A percentile compares a stretch with the other conserved stretches of the same genome.
These are phyloP conservation scores for Cheilosia soror DNA, from an alignment of 2,888 invertebrate genomes.

Conservation along the genomic window DNA sequence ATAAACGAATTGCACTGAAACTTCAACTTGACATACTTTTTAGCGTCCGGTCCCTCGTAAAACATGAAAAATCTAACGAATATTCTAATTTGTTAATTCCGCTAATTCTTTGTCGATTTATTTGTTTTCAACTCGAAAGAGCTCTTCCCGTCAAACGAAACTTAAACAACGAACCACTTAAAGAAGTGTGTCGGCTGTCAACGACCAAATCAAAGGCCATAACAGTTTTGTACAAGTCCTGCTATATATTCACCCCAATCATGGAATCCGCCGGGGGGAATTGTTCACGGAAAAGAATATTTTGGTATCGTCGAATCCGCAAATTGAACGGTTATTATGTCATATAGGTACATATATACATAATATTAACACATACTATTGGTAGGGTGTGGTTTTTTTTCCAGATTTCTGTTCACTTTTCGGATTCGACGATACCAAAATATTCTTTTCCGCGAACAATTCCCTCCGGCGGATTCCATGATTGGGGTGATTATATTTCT, in stretches of 20 bases:
- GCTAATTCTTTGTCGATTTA: not conserved
- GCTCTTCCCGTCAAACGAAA: not conserved
- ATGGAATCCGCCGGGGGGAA: too few species aligned
- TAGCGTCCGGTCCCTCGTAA: not conserved
- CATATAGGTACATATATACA: too few species aligned
- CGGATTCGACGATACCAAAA: too few species aligned
- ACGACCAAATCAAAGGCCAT: conserved; percentile 70
- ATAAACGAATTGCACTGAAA: not conserved
- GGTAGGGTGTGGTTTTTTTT: too few species aligned
- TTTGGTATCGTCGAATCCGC: too few species aligned
- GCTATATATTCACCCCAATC: too few species aligned
- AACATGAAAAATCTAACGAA: not conserved
- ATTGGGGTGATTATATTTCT: not conserved
- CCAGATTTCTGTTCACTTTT: too few species aligned
- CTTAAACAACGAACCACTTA: conserved; percentile 39
- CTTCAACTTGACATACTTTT: conserved; percentile 5
- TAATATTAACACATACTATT: too few species aligned
- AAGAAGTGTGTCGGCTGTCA: conserved; percentile 74
- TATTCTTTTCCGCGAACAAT: too few species aligned
- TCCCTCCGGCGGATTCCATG: too few species aligned
- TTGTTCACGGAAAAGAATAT: too few species aligned
- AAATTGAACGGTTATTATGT: too few species aligned
- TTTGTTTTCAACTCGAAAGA: not conserved
- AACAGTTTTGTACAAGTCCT: conserved; percentile 16
- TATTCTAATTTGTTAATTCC: not conserved